Percentiles rank a stretch among this genome's conserved stretches.
These are phyloP conservation scores for Esox masquinongy DNA, from an alignment of 2,797 vertebrate species.

Conservation along the genomic window DNA sequence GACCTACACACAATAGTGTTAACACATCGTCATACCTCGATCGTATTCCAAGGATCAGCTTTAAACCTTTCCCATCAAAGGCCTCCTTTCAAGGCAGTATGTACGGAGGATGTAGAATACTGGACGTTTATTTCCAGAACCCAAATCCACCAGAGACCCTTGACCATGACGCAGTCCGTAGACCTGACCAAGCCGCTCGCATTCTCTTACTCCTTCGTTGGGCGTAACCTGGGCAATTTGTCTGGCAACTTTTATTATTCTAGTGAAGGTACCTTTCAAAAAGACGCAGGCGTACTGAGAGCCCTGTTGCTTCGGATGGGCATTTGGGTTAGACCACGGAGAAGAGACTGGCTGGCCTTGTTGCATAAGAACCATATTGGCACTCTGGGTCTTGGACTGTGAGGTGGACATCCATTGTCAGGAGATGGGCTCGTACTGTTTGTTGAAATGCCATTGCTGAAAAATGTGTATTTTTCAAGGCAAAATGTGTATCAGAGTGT, in stretches of 20 bases:
- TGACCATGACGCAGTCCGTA: slow-evolving; percentile 17
- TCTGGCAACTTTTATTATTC: slow-evolving; percentile 30
- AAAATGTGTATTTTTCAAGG: slow-evolving; percentile 3
- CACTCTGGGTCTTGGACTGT: slow-evolving; percentile 27
- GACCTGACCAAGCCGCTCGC: slow-evolving; percentile 7
- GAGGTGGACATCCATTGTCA: slow-evolving; percentile 33
- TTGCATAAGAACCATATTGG: slow-evolving; percentile 32
- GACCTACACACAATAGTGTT: slow-evolving; percentile 58
- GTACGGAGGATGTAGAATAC: slow-evolving; percentile 54
- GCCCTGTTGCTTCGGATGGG: slow-evolving; percentile 20
- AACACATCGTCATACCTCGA: slow-evolving; percentile 65
- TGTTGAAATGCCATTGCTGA: slow-evolving; percentile 5
- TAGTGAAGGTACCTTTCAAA: slow-evolving; percentile 65
- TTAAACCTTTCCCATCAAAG: slow-evolving; percentile 58
- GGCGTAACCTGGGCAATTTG: slow-evolving; percentile 31
- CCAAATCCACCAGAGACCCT: slow-evolving; percentile 46
- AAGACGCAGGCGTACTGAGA: slow-evolving; percentile 67
- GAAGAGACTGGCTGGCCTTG: not conserved
- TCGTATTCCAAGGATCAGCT: slow-evolving; percentile 73
- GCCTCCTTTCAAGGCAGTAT: slow-evolving; percentile 58
- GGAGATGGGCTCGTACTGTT: slow-evolving; percentile 8
- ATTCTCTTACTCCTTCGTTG: slow-evolving; percentile 26
- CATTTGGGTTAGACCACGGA: not conserved
- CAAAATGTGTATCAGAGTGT: not conserved
- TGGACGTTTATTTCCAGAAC: slow-evolving; percentile 52